Evolutionary conservation across 2,888 invertebrate species (phyloP), one percentile per base, ranked within the genome.

Genomic region (Hetaerina titia): DNA sequence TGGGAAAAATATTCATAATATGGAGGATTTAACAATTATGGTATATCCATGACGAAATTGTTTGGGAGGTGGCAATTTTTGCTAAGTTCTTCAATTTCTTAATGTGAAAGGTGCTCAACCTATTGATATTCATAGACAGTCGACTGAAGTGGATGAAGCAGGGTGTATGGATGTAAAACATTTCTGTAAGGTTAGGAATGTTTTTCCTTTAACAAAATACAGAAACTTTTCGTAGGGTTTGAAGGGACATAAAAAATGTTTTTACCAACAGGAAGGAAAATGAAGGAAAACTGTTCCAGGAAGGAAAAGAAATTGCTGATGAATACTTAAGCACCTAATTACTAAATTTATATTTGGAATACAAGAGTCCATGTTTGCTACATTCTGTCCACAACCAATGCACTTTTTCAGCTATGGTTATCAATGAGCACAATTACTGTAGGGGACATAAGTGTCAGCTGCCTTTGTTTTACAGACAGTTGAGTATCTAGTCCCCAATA

Each of bases 381-480:
- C 15, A 69, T n/a, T 90, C 92, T 92, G 92, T 92, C 92, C 92
- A 69, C 31, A 92, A 69, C 92, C 56, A 5, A 81, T 69, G 56
- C 15, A n/a, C n/a, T 92, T 92, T 0, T 45, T 25, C 56, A 56
- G 74, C 69, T 64, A 69, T 69, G 92, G 92, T 92, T 69, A 92
- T 92, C 92, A 74, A n/a, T 56, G 69, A 92, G 74, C 92, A 74
- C 22, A 22, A 11, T 69, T 92, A n/a, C 63, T 92, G 45, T 92
- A 56, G 56, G 92, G 60, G 69, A 69, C 45, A 69, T 57, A 56
- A 92, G 92, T 92, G 92, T 22, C 92, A 69, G 57, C 69, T n/a
- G 56, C 57, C 92, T 92, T 56, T 5, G n/a, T 0, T 63, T 92
- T 69, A 25, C 56, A 92, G 69, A 45, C n/a, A 92, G 69, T 56